Evolutionary conservation across 30 jellyfish, hydroid and myxozoan genomes (phyloP), one percentile per base, ranked within the genome.

Genomic region (Aurelia coerulea): DNA sequence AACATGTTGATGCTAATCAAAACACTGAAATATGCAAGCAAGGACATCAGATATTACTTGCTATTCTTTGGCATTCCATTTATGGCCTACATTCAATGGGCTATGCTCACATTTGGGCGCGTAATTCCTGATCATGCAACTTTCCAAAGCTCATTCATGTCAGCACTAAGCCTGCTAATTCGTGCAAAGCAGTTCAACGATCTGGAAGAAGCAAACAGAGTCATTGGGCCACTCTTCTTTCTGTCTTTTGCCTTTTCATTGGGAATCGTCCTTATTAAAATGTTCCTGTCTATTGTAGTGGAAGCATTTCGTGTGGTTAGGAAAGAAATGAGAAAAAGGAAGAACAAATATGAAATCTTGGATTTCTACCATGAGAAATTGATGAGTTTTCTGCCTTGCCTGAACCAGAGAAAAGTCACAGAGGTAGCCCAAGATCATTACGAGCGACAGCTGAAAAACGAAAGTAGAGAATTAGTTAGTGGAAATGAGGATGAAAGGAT

Each of bases 141-240:
- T 2, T 65, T 73, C 23, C 10, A 67, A n/a, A 39, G 73, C 15
- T 34, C 98, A 15, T 10, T 42, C 4, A 63, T 53, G 81, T 80
- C 98, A 29, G 53, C 88, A 58, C 34, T 92, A 62, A 92, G 60
- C 65, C 63, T 87, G 0, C 83, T 92, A 13, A 90, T 93, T 54
- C 97, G 98, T 11, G 39, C 90, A 5, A 65, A 64, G 50, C 68
- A 77, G 16, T 76, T 49, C 65, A 8, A 80, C 2, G 68, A 53
- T 13, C 72, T 93, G 51, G 32, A 18, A 11, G 71, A 46, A 10
- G 96, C 92, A 1, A 54, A 88, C 81, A 35, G 93, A 50, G 32
- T 78, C 1, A 7, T 74, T 65, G 98, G 97, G 12, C 97, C 96
- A 14, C 37, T 88, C 31, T 88, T 93, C 89, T 81, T 75, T 50